Base-by-base conservation (phyloP, 35 echinoderm and acorn worm genomes). In the Apostichopus parvimensis region DNA sequence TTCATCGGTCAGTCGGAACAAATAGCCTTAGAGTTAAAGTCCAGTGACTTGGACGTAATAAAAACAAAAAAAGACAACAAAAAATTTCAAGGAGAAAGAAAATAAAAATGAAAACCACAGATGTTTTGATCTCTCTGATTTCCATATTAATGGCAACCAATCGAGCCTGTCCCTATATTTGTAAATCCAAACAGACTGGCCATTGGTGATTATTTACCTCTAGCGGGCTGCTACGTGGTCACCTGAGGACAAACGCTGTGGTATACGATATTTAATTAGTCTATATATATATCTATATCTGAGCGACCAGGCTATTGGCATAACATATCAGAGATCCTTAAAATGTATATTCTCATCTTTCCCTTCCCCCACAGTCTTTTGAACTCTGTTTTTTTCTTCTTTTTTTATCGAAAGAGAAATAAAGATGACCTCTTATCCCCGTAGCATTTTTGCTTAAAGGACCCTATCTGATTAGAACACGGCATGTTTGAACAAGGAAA, bases 401-500 rank as follows among this genome's bases (percentile, higher is more conserved):
- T 61, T 75, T 22, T 18, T 18, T 75, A 75, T 22, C 71, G 14
- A 75, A n/a, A 59, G 57, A 59, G 81, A 84, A 58, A 84, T 15
- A 18, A 84, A 18, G 20, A 84, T 84, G 81, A 84, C 81, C 81
- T 84, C 24, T 84, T 84, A 84, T 84, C 81, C 34, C 81, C 14
- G 57, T 84, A 84, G 81, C 56, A 8, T 84, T 58, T 79, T 58
- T 84, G 81, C 81, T 84, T 14, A 68, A 14, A 88, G 60, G 86
- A 24, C n/a, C 34, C 18, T 45, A 65, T 88, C 86, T 88, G 86
- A 88, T 88, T 88, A 88, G 86, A 88, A 68, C 86, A 88, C 52
- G 14, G 28, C 68, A 88, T 88, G 62, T 88, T 88, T 88, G 86
- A 88, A 88, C 68, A 88, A 88, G 86, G 61, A 88, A 75, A 88